Evolutionary conservation across 1,140 invertebrate genomes (phyloP), one percentile per base, ranked within the genome.

Genomic region (Temnothorax curvispinosus): DNA sequence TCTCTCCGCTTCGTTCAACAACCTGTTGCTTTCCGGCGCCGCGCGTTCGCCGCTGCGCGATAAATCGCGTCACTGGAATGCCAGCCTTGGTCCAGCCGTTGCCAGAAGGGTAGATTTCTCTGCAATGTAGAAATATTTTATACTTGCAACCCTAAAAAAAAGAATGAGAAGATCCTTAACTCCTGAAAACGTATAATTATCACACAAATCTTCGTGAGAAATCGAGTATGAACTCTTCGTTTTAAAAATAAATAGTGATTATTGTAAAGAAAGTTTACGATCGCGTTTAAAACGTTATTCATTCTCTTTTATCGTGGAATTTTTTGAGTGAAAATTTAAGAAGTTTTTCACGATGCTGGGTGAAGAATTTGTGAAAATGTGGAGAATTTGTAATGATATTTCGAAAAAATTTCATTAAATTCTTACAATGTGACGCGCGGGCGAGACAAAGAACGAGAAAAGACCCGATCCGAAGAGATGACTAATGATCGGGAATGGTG

Each of bases 21-120:
- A 91, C 90, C 90, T 91, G 89, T 91, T 90, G 90, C 89, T 88
- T 58, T 38, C 62, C 52, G 74, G 52, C 77, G 75, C 71, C 85
- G 52, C 67, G 88, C 62, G 72, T 41, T 71, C 72, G 85, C 58
- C 67, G 86, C 44, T 47, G 15, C 35, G n/a, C 21, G 47, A 80
- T 87, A 64, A 52, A 78, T 87, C 54, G 69, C 54, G 35, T 62
- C 41, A 32, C 54, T 84, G 69, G 80, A 84, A 84, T 84, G 80
- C 56, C 80, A 82, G 11, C 18, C 27, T 58, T 18, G 27, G 50
- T 41, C 54, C 27, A 35, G 35, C 38, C 27, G 27, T 47, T 72
- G 67, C 38, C 50, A 85, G 44, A 54, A 64, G 56, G 38, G 41
- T 64, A 44, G 35, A 76, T 69, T 75, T 85, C 58, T 44, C 47